Conservation (phyloP, 2,888 invertebrate genomes). For the Harpagoxenus sublaevis region DNA sequence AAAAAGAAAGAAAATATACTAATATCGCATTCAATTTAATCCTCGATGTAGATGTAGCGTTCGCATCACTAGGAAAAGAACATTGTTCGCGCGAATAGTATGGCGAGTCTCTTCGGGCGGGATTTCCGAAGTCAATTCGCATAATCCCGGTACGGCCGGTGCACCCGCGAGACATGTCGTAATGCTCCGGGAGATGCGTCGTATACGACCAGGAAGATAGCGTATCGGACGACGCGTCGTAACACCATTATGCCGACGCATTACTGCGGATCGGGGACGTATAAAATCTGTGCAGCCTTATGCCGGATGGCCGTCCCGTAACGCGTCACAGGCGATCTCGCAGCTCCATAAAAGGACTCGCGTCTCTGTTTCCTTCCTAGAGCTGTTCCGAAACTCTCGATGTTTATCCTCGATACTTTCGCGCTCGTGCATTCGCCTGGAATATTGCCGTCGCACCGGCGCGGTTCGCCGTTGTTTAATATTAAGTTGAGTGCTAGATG, state of each 20-base stretch:
- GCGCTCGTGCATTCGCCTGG: background rate
- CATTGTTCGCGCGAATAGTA: slow-evolving; percentile 23
- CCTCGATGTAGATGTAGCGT: background rate
- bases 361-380: slow-evolving; percentile 1
- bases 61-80: slow-evolving; percentile 4
- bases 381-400: background rate
- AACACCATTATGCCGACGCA: slow-evolving; percentile 46
- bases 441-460: slow-evolving; percentile 17
- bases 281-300: slow-evolving; percentile 40
- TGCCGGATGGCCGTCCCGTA: slow-evolving; percentile 24
- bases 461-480: slow-evolving; percentile 26
- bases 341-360: slow-evolving; percentile 28
- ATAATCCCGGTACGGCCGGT: slow-evolving; percentile 40
- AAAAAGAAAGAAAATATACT: background rate
- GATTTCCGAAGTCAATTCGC: slow-evolving; percentile 41
- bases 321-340: slow-evolving; percentile 38
- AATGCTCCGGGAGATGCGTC: slow-evolving; percentile 37
- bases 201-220: slow-evolving; percentile 11
- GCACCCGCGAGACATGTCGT: slow-evolving; percentile 35
- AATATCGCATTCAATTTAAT: slow-evolving; percentile 21
- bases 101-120: slow-evolving; percentile 17
- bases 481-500: slow-evolving; percentile 34
- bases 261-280: slow-evolving; percentile 45
- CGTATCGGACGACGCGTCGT: slow-evolving; percentile 40
- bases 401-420: slow-evolving; percentile 35